These are phyloP conservation scores for Tetragonisca angustula DNA, from an alignment of 2,888 invertebrate genomes.

Conservation along the genomic window DNA sequence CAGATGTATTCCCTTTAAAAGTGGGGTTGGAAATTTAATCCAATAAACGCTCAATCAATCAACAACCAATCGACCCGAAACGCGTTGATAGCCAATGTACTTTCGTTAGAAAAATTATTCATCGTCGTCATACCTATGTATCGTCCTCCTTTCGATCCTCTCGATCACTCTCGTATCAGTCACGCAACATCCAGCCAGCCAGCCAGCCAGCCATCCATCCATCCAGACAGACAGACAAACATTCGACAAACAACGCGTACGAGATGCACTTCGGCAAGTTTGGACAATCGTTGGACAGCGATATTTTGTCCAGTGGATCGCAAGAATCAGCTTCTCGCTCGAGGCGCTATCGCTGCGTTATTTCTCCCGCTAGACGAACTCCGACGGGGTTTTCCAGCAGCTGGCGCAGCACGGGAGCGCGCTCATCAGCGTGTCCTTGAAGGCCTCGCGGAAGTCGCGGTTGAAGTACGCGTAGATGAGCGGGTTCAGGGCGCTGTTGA, in stretches of 20 bases:
- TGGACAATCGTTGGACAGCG: constrained; percentile 18
- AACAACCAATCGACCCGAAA: too few relatives aligned
- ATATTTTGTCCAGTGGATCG: constrained; percentile 22
- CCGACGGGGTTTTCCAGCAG: constrained; percentile 89
- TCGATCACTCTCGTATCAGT: neutral
- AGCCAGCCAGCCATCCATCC: too few relatives aligned
- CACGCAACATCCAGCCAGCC: neutral
- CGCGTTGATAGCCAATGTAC: too few relatives aligned
- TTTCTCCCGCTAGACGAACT: constrained; percentile 85
- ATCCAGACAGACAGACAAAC: too few relatives aligned
- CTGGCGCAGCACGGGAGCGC: constrained; percentile 93
- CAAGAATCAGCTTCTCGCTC: neutral
- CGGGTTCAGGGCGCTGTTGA: constrained; percentile 97
- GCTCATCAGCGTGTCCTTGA: constrained; percentile 95
- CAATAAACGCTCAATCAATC: too few relatives aligned
- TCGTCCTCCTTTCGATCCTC: neutral
- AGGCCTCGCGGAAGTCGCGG: constrained; percentile 97
- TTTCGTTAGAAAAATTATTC: neutral
- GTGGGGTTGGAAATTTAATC: too few relatives aligned
- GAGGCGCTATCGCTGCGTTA: constrained; percentile 5
- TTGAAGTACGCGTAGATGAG: constrained; percentile 98
- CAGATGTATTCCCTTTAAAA: too few relatives aligned
- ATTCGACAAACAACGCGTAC: neutral
- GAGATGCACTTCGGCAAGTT: neutral
- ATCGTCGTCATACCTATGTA: neutral